Evolutionary conservation across 2,888 invertebrate species (phyloP), one percentile per base, ranked within the genome.

Genomic region (Leucoma salicis): DNA sequence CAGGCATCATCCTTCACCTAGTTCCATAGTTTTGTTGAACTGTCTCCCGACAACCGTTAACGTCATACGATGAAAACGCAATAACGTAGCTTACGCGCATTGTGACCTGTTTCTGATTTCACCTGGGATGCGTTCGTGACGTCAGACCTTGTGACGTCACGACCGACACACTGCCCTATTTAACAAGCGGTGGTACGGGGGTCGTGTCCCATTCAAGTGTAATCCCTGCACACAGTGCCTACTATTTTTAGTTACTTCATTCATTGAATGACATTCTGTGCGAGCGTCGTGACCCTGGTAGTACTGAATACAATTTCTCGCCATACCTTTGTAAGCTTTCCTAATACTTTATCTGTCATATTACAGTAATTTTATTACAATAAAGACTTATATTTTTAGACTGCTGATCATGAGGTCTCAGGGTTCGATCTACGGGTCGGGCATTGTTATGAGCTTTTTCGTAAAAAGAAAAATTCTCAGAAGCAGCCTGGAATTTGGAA

Each of bases 221-320:
- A 74, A 78, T 79, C 78, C 74, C 70, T 74, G 74, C 67, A 72
- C 51, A 51, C 51, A 49, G 50, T 42, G 42, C 46, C 41, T 35
- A 42, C 74, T 83, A 84, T 81, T 79, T 84, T 79, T 82, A 85
- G 80, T 60, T 70, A 80, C 68, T 84, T 69, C 85, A 86, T 85
- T 87, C 84, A 86, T 69, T 66, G 74, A 73, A 73, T 66, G 64
- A 51, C 55, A 64, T 52, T 48, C 53, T 50, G 52, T 55, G 40
- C 42, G 39, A 39, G 21, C 15, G 42, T 42, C 24, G 37, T 37
- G 43, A 34, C 39, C 41, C 39, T 38, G 39, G 42, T 24, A 41
- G n/a, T n/a, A n/a, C n/a, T n/a, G n/a, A n/a, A n/a, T n/a, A n/a
- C n/a, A n/a, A n/a, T n/a, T n/a, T n/a, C n/a, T n/a, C n/a, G n/a